A percentile compares a stretch with the other conserved stretches of the same genome.
Evolutionary conservation across 2,113 vertebrate genomes (phyloP).

Genomic region (Phainopepla nitens): DNA sequence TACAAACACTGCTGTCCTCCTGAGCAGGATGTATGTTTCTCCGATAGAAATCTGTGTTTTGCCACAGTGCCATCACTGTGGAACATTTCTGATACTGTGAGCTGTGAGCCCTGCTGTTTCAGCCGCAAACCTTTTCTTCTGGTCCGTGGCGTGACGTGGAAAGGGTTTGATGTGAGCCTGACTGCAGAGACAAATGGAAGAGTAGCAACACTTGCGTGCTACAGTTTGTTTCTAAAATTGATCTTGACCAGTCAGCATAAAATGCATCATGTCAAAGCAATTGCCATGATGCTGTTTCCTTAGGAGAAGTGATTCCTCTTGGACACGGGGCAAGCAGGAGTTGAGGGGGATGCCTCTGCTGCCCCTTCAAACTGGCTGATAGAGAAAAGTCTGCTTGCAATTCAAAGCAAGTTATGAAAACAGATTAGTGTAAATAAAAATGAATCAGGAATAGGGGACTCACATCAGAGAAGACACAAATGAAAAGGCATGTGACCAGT

Average conservation of each 20-base stretch:
- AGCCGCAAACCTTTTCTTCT: neutral
- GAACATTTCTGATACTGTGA: neutral
- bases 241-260: constrained; percentile 6
- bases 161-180: neutral
- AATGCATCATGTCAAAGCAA: neutral
- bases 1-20: neutral
- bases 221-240: constrained; percentile 7
- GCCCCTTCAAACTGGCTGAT: neutral
- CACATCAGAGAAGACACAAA: neutral
- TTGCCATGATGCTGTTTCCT: neutral
- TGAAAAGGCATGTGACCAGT: constrained; percentile 36
- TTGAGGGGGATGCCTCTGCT: neutral
- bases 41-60: neutral
- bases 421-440: neutral
- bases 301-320: neutral
- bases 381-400: neutral
- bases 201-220: neutral
- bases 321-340: neutral
- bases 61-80: neutral
- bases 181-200: neutral
- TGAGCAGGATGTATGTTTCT: neutral
- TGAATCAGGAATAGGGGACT: neutral
- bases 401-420: neutral
- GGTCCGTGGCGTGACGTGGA: fast-evolving
- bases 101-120: neutral